These are phyloP conservation scores for Ceratitis capitata DNA, from an alignment of 1,140 invertebrate genomes.

Conservation along the genomic window DNA sequence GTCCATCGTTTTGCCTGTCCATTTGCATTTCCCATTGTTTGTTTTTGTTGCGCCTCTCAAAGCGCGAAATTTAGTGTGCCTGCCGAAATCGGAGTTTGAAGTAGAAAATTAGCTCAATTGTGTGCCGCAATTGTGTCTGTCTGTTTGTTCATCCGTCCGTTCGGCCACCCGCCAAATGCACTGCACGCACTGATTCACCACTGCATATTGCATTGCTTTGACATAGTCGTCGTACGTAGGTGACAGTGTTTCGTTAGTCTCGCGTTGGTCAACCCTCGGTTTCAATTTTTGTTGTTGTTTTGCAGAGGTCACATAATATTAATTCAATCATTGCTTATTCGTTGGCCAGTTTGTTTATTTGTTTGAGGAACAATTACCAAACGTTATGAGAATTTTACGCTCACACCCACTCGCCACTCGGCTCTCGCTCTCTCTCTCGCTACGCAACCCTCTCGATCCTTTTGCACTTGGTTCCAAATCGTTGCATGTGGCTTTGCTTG, in stretches of 20 bases:
- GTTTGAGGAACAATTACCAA: slow-evolving; percentile 24
- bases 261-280: neutral
- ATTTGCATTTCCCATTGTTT: neutral
- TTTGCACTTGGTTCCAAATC: neutral
- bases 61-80: slow-evolving; percentile 23
- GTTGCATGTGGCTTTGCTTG: slow-evolving; percentile 14
- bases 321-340: slow-evolving; percentile 27
- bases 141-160: no score
- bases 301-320: slow-evolving; percentile 10
- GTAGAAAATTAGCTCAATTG: slow-evolving; percentile 19
- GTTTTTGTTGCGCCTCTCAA: neutral
- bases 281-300: no score
- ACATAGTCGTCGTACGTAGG: neutral
- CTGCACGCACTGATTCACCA: neutral
- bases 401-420: neutral
- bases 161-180: neutral
- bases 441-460: no score
- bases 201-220: neutral
- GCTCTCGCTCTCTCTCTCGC: no score
- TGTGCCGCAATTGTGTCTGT: neutral
- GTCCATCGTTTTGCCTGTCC: neutral
- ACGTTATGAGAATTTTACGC: slow-evolving; percentile 7
- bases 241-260: neutral
- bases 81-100: slow-evolving; percentile 11
- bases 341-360: slow-evolving; percentile 25